Base-by-base conservation (phyloP, 2,888 invertebrate species). In the Caenorhabditis sp. region DNA sequence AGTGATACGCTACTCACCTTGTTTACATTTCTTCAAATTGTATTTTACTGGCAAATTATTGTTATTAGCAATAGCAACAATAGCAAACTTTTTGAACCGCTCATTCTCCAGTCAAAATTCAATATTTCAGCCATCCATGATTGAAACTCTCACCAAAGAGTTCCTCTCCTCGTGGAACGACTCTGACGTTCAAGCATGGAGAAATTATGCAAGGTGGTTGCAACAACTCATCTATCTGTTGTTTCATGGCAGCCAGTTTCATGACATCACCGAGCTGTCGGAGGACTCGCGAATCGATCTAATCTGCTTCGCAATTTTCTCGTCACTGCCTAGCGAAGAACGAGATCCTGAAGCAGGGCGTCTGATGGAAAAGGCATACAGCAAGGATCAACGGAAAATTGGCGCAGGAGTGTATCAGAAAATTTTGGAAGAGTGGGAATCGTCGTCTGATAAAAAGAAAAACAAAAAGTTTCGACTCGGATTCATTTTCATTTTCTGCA, bases 231-330 rank as follows among this genome's bases (percentile, higher is more conserved):
- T n/a, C 0, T 47, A 47, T 14, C 47, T 47, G 0, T n/a, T n/a
- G n/a, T 47, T 47, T n/a, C 16, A 7, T 0, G 47, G 47, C 16
- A 47, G 6, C n/a, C 12, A 47, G 10, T 47, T 47, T 7, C 47
- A 47, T 16, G 47, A 47, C n/a, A n/a, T 47, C 16, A 47, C 8
- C 5, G 47, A 14, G 5, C 16, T 47, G 64, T 22, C 41, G 1
- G 19, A 41, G 47, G 14, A 24, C 47, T 4, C 14, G 24, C 10
- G 47, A 64, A n/a, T n/a, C n/a, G n/a, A n/a, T n/a, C n/a, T n/a
- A 22, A 64, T 64, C 22, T 64, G 64, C n/a, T 64, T 41, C 22
- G 64, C 64, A 22, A 64, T 64, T 1, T 64, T 22, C n/a, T 41
- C 47, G 5, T 26, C 64, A n/a, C n/a, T n/a, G n/a, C n/a, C n/a